A percentile compares a stretch with the other conserved stretches of the same genome.
Conservation (phyloP, 2,113 vertebrate genomes). For the Pipra filicauda region DNA sequence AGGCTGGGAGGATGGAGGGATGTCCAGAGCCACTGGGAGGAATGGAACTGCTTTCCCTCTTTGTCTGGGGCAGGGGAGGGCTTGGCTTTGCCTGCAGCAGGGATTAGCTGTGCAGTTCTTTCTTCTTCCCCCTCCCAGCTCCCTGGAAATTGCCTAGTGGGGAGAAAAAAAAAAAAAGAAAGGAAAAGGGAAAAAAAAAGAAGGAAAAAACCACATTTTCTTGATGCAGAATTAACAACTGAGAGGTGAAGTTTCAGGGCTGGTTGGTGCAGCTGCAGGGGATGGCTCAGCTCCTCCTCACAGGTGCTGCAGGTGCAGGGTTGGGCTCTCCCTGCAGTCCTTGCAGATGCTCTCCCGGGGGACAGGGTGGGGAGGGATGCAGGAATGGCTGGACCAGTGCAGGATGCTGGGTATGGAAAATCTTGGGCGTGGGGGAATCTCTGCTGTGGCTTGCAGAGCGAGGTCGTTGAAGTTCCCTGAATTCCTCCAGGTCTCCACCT, state of each 20-base stretch:
- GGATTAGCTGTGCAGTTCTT: neutral
- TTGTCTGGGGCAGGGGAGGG: neutral
- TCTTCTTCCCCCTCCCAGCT: neutral
- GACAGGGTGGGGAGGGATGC: neutral
- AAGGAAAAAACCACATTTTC: neutral
- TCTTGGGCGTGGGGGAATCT: neutral
- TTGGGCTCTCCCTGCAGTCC: neutral
- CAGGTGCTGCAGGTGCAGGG: neutral
- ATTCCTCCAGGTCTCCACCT: neutral
- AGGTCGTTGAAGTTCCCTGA: neutral
- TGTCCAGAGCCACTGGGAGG: neutral
- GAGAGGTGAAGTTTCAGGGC: neutral
- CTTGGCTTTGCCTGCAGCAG: neutral
- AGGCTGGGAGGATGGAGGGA: neutral
- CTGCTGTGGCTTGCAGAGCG: neutral
- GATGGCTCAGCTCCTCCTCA: neutral
- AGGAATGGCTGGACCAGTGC: neutral
- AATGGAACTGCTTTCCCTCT: neutral
- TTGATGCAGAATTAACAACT: neutral
- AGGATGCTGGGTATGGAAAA: neutral
- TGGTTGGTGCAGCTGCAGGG: neutral
- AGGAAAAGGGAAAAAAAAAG: fast-evolving
- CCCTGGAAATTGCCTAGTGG: neutral
- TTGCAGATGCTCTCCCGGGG: neutral
- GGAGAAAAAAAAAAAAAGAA: fast-evolving